Evolutionary conservation across 1,140 invertebrate species (phyloP).

Genomic region (Centruroides sculpturatus): DNA sequence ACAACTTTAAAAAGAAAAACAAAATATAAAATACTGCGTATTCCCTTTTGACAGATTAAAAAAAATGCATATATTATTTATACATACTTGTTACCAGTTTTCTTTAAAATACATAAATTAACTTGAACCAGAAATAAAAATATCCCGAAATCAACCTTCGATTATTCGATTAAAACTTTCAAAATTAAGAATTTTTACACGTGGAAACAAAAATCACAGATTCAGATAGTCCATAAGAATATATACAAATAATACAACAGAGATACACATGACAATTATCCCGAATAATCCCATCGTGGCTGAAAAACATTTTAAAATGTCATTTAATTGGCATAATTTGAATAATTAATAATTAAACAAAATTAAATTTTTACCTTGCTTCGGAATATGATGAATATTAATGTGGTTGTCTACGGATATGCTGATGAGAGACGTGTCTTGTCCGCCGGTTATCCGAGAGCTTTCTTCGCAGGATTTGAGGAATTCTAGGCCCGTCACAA

Average conservation of each 20-base stretch:
- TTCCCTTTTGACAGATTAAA: too few relatives aligned
- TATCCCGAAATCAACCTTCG: too few relatives aligned
- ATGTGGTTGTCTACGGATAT: conserved; percentile 90
- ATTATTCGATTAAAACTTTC: too few relatives aligned
- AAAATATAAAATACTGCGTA: too few relatives aligned
- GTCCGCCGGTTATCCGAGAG: conserved; percentile 47
- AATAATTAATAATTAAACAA: neutral
- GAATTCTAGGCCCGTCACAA: conserved; percentile 85
- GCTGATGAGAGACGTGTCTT: conserved; percentile 66
- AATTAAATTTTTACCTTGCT: conserved; percentile 48
- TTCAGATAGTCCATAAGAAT: conserved; percentile 17
- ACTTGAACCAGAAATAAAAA: too few relatives aligned
- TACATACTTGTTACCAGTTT: too few relatives aligned
- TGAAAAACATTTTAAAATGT: conserved; percentile 4
- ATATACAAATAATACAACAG: conserved; percentile 17
- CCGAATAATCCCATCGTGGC: conserved; percentile 19
- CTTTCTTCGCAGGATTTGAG: conserved; percentile 44
- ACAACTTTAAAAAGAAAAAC: too few relatives aligned
- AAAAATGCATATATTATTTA: too few relatives aligned
- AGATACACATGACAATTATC: conserved; percentile 15
- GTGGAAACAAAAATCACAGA: conserved; percentile 5
- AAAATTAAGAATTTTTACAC: too few relatives aligned
- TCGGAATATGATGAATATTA: conserved; percentile 71
- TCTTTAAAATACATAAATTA: too few relatives aligned
- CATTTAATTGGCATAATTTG: neutral